Conservation (phyloP, 2,888 invertebrate species). For the Buathra laborator region DNA sequence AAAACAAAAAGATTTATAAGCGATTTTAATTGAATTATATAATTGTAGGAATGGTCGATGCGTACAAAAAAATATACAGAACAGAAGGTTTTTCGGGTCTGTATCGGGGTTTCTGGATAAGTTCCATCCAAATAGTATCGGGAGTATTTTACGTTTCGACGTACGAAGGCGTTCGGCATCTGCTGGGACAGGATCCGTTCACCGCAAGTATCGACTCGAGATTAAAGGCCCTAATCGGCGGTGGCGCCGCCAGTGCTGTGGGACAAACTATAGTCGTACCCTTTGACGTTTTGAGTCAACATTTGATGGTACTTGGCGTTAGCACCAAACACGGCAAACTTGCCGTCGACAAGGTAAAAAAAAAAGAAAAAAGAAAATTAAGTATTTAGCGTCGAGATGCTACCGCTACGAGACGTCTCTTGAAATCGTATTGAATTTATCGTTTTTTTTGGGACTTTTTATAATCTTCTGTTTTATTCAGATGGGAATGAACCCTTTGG, state of each 20-base stretch:
- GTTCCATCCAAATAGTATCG: slow-evolving; percentile 93
- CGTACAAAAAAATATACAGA: slow-evolving; percentile 94
- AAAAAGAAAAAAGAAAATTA: background rate
- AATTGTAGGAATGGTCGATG: slow-evolving; percentile 92
- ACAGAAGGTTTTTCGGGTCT: slow-evolving; percentile 94
- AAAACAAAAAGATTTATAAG: background rate
- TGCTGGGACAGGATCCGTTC: slow-evolving; percentile 88
- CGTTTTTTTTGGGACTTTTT: background rate
- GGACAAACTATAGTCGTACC: slow-evolving; percentile 98
- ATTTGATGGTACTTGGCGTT: slow-evolving; percentile 97
- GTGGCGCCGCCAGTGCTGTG: slow-evolving; percentile 96
- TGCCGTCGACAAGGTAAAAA: slow-evolving; percentile 80
- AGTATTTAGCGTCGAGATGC: no score
- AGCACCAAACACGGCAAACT: slow-evolving; percentile 80
- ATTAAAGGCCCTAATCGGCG: slow-evolving; percentile 93
- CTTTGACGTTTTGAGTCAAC: slow-evolving; percentile 98
- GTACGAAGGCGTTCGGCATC: slow-evolving; percentile 95
- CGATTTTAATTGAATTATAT: background rate
- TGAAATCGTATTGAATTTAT: background rate
- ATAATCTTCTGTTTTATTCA: slow-evolving; percentile 73
- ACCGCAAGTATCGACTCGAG: slow-evolving; percentile 87
- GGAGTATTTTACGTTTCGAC: slow-evolving; percentile 97
- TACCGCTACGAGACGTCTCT: no score
- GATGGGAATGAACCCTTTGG: slow-evolving; percentile 91
- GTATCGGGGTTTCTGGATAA: slow-evolving; percentile 98